Percentiles rank a stretch among this genome's conserved stretches.
These are phyloP conservation scores for Oryzias melastigma DNA, from an alignment of 2,113 vertebrate genomes.

Conservation along the genomic window DNA sequence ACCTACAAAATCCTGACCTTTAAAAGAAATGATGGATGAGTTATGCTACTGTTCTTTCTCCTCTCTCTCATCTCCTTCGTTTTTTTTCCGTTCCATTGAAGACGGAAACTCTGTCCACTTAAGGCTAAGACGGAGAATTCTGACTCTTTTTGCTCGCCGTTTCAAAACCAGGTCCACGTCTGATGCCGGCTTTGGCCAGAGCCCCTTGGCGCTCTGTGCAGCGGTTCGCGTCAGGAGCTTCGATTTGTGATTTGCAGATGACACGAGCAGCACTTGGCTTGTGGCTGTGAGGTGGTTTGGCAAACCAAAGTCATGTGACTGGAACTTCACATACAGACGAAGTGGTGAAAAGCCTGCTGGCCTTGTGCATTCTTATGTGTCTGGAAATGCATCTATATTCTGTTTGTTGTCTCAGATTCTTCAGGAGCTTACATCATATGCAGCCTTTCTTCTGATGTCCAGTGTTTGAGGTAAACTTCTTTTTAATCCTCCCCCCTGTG, in stretches of 20 bases:
- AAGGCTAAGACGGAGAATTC: slow-evolving; percentile 87
- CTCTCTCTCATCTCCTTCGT: slow-evolving; percentile 65
- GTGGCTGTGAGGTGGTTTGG: slow-evolving; percentile 86
- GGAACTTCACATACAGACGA: slow-evolving; percentile 41
- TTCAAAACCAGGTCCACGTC: slow-evolving; percentile 93
- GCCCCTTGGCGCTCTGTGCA: slow-evolving; percentile 91
- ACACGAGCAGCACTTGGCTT: slow-evolving; percentile 87
- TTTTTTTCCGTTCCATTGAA: slow-evolving; percentile 84
- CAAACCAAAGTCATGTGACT: slow-evolving; percentile 80
- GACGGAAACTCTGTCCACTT: slow-evolving; percentile 88
- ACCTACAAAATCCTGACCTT: slow-evolving; percentile 97
- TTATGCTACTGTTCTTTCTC: slow-evolving; percentile 59
- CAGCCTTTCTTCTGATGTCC: neutral
- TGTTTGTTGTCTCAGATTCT: slow-evolving; percentile 3
- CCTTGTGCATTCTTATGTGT: slow-evolving; percentile 12
- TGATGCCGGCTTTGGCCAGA: slow-evolving; percentile 82
- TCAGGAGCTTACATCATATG: slow-evolving; percentile 3
- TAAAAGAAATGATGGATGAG: slow-evolving; percentile 93
- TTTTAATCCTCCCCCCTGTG: neutral
- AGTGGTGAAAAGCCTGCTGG: slow-evolving; percentile 69
- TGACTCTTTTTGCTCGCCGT: slow-evolving; percentile 86
- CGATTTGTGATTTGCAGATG: slow-evolving; percentile 95
- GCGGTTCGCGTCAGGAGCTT: slow-evolving; percentile 89
- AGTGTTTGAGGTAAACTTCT: slow-evolving; percentile 4
- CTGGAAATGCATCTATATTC: neutral